Percentiles rank a stretch among this genome's conserved stretches.
These are phyloP conservation scores for Brotogeris chrysoptera DNA, from an alignment of 2,797 vertebrate genomes.

Conservation along the genomic window DNA sequence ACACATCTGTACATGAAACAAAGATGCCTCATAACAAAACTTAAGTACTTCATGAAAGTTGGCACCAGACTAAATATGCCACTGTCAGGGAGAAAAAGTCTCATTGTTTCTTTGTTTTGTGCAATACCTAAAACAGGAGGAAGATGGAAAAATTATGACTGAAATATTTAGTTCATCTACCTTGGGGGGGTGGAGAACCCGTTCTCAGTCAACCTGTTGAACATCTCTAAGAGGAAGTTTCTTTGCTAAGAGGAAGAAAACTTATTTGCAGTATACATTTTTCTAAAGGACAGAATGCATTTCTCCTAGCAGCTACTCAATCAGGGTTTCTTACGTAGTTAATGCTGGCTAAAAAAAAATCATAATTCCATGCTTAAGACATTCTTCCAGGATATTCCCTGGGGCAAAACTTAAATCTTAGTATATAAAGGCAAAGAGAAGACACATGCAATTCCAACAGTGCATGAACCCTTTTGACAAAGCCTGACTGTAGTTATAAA, in stretches of 20 bases:
- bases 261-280: not conserved
- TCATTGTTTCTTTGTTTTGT: not conserved
- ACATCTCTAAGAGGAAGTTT: not conserved
- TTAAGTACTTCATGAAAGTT: not conserved
- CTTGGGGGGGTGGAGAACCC: fast-evolving
- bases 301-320: not conserved
- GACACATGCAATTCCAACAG: fast-evolving
- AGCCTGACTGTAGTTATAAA: not conserved
- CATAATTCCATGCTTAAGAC: not conserved
- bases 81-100: not conserved
- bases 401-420: not conserved
- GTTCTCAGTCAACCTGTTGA: not conserved
- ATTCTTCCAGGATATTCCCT: not conserved
- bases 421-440: not conserved
- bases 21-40: not conserved
- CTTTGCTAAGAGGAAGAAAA: not conserved
- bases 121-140: not conserved
- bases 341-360: not conserved
- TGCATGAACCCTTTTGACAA: not conserved
- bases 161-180: not conserved
- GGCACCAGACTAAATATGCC: not conserved
- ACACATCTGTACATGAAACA: not conserved
- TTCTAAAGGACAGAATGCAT: not conserved
- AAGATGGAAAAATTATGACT: not conserved
- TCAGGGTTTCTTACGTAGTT: not conserved